phyloP scores from a whole-genome alignment of 23 tunicate species.

The Styela plicata region DNA sequence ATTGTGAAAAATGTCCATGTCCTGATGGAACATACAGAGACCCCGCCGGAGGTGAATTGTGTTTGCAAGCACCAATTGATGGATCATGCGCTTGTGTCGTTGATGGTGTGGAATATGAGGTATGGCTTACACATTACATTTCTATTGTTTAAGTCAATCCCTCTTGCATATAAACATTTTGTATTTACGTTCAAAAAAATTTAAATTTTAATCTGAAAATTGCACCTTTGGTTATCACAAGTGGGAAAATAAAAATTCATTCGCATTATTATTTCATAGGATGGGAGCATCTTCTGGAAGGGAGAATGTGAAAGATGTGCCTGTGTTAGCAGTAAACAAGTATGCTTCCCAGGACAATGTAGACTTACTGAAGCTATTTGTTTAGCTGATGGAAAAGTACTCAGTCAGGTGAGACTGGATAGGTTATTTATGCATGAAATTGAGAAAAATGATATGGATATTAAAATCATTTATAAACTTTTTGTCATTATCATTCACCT shows the following conservation, averaged over 20 bases:
- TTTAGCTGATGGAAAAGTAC: neutral
- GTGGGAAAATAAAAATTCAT: too few species aligned
- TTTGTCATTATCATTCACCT: too few species aligned
- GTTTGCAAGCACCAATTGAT: conserved; percentile 50
- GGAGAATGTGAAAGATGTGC: conserved; percentile 9
- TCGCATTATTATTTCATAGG: too few species aligned
- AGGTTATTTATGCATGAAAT: too few species aligned
- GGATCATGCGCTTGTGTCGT: conserved; percentile 66
- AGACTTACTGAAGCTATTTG: neutral
- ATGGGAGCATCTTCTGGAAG: conserved; percentile 2
- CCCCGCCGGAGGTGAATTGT: conserved; percentile 46
- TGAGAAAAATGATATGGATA: too few species aligned
- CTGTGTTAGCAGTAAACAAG: neutral
- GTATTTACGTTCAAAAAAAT: too few species aligned
- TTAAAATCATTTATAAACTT: too few species aligned
- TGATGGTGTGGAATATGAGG: conserved; percentile 39
- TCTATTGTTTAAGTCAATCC: neutral
- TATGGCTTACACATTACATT: neutral
- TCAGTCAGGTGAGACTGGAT: neutral
- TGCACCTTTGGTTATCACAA: too few species aligned
- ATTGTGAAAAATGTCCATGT: conserved; percentile 63
- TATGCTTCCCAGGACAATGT: conserved; percentile 1
- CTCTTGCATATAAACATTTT: neutral
- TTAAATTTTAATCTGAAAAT: too few species aligned
- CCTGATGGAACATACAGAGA: conserved; percentile 57